Evolutionary conservation across 2,888 invertebrate genomes (phyloP), one percentile per base, ranked within the genome.

Genomic region (Lepetodrilus schrolli): DNA sequence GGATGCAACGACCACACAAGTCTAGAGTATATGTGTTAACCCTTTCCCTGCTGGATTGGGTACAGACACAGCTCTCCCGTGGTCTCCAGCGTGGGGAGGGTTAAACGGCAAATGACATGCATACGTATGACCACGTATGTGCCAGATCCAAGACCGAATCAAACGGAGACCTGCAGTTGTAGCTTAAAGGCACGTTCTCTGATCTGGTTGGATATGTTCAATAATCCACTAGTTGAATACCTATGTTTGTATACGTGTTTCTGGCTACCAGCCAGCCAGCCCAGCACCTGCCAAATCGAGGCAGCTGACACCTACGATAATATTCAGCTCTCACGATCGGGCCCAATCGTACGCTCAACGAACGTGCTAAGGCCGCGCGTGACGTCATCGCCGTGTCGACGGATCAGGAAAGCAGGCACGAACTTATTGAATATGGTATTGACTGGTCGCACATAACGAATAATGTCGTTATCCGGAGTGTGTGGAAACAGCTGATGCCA

Each of bases 201-300:
- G 43, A 17, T 43, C 13, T 43, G 43, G 10, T 43, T 17, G 17
- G 8, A 43, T 43, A 43, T 58, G 58, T 58, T 58, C 58, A 58
- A 58, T 58, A 58, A 58, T 58, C 58, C 58, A 58, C 58, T 7
- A 58, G 58, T 30, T n/a, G 58, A 58, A 58, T 58, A 58, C 58
- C 58, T 58, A 58, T 58, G 34, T 58, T 58, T 58, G 58, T 34
- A 58, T 58, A 58, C 58, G 58, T 58, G 58, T 30, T 58, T 7
- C 58, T 58, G 58, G 58, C 58, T 4, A 30, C 13, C 3, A 7
- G 58, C 58, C 58, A 58, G 17, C 58, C 13, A 2, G 5, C 30
- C 58, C 58, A 58, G 17, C 58, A 13, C 30, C 30, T 58, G 58
- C 8, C 58, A 58, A 17, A 30, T 17, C 30, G 13, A 23, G 34